Evolutionary conservation across 2,888 invertebrate species (phyloP).

Genomic region (Phyllotreta striolata): DNA sequence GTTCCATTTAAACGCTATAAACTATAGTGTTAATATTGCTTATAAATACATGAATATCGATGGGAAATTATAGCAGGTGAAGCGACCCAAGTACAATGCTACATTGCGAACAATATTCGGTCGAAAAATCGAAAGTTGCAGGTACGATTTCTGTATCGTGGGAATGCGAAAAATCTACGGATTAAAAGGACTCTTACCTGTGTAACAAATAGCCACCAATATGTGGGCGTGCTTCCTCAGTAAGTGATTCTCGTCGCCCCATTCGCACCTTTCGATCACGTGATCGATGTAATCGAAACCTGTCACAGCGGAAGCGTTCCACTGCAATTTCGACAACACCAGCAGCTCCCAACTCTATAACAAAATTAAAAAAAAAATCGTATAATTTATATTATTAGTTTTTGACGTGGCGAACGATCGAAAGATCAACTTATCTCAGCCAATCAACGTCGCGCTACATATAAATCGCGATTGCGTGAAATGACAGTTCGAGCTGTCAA

Average conservation of each 20-base stretch:
- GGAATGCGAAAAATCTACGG: constrained; percentile 6
- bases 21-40: too few relatives aligned
- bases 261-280: constrained; percentile 71
- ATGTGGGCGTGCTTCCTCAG: constrained; percentile 79
- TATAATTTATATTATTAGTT: too few relatives aligned
- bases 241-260: constrained; percentile 68
- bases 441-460: too few relatives aligned
- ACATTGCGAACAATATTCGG: background rate
- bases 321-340: constrained; percentile 77
- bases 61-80: too few relatives aligned
- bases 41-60: too few relatives aligned
- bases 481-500: too few relatives aligned
- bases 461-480: too few relatives aligned
- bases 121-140: constrained; percentile 19
- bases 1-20: too few relatives aligned
- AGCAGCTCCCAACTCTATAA: constrained; percentile 83
- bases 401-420: too few relatives aligned
- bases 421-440: too few relatives aligned
- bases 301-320: constrained; percentile 82
- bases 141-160: background rate
- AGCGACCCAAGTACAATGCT: too few relatives aligned
- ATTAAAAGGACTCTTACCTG: constrained; percentile 65
- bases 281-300: constrained; percentile 86
- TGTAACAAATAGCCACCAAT: constrained; percentile 79
- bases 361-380: too few relatives aligned